These are phyloP conservation scores for Imbricaverruca yamaguchii DNA, from an alignment of 2,888 invertebrate species.

Conservation along the genomic window DNA sequence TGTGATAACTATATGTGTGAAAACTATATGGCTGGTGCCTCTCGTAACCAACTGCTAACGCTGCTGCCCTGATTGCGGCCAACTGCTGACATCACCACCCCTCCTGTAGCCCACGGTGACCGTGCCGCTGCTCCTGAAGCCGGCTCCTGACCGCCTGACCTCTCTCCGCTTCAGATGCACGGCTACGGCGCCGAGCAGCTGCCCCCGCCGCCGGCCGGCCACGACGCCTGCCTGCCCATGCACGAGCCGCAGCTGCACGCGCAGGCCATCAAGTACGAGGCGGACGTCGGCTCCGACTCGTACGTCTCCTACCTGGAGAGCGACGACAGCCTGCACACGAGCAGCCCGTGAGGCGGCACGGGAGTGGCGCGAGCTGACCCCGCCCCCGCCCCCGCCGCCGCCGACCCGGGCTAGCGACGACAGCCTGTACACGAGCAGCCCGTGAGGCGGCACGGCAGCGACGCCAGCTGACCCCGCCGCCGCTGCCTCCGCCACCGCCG, in stretches of 20 bases:
- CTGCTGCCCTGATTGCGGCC: too few relatives aligned
- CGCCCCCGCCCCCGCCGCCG: constrained; percentile 72
- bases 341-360: constrained; percentile 46
- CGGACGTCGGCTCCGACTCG: constrained; percentile 54
- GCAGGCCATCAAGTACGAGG: constrained; percentile 29
- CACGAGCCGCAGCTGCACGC: constrained; percentile 23
- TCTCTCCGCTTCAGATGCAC: constrained; percentile 30
- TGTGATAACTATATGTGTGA: too few relatives aligned
- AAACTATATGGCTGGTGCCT: too few relatives aligned
- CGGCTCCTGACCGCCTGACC: background rate
- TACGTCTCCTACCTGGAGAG: constrained; percentile 89
- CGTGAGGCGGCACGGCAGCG: constrained; percentile 39
- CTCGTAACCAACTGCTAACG: too few relatives aligned
- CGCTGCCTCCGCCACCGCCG: constrained; percentile 85
- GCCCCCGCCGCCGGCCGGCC: constrained; percentile 26
- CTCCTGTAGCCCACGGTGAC: too few relatives aligned
- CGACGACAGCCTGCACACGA: constrained; percentile 54
- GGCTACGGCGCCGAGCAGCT: constrained; percentile 32
- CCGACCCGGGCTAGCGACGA: constrained; percentile 80
- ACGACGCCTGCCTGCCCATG: background rate
- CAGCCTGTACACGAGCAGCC: constrained; percentile 48
- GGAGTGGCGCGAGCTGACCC: background rate
- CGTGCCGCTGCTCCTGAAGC: too few relatives aligned
- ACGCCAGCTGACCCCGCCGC: constrained; percentile 36
- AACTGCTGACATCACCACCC: too few relatives aligned